Evolutionary conservation across 2,888 invertebrate genomes (phyloP).

Genomic region (Melanostoma mellinum): DNA sequence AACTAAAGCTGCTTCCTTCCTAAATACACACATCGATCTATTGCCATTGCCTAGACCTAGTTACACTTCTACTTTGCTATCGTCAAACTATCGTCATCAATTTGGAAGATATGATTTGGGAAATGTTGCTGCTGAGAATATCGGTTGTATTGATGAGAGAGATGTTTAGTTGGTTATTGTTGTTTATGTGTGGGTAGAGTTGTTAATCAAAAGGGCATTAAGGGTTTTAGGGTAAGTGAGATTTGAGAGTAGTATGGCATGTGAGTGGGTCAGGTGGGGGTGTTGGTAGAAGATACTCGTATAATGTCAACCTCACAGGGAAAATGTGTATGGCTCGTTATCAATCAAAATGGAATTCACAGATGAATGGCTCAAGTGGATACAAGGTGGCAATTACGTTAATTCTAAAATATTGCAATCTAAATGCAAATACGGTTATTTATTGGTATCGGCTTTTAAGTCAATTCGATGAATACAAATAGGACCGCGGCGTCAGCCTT

Average conservation of each 20-base stretch:
- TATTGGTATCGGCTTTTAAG: slow-evolving; percentile 17
- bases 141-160: slow-evolving; percentile 19
- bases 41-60: neutral
- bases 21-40: neutral
- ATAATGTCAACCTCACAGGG: neutral
- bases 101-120: slow-evolving; percentile 54
- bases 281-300: too few relatives aligned
- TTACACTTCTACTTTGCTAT: neutral
- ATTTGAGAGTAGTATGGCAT: neutral
- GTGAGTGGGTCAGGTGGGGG: neutral
- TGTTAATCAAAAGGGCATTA: slow-evolving; percentile 6
- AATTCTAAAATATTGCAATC: slow-evolving; percentile 24
- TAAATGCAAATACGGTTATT: slow-evolving; percentile 31
- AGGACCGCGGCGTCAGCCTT: neutral
- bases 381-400: neutral
- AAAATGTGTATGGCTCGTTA: neutral
- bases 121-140: slow-evolving; percentile 33
- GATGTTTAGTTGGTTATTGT: neutral
- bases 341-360: slow-evolving; percentile 16
- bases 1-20: slow-evolving; percentile 15
- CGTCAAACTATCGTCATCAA: slow-evolving; percentile 42
- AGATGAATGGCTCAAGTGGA: slow-evolving; percentile 4
- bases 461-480: neutral
- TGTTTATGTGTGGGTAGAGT: neutral
- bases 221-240: neutral